Evolutionary conservation across 2,797 vertebrate species (phyloP).

Genomic region (Amphiprion clarkii): DNA sequence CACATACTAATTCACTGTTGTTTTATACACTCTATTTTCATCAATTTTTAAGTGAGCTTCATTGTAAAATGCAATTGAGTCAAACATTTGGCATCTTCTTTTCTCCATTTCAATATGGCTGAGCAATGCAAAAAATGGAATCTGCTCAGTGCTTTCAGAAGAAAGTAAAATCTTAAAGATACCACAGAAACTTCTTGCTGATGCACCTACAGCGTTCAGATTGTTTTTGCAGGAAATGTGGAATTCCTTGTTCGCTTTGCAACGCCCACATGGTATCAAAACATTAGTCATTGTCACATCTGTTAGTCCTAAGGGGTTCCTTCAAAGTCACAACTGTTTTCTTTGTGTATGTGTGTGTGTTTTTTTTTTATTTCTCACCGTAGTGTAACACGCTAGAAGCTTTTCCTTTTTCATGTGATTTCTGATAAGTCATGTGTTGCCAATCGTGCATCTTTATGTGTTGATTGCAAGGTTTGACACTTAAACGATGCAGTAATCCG

Average conservation of each 20-base stretch:
- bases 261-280: constrained; percentile 58
- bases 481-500: neutral
- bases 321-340: constrained; percentile 34
- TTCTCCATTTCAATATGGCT: no score
- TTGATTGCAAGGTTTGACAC: neutral
- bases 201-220: neutral
- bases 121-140: neutral
- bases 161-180: neutral
- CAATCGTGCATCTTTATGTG: neutral
- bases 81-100: no score
- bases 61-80: no score
- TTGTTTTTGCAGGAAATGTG: constrained; percentile 37
- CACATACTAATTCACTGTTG: no score
- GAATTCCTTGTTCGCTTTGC: constrained; percentile 51
- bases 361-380: neutral
- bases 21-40: no score
- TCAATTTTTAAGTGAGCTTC: no score
- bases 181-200: constrained; percentile 35
- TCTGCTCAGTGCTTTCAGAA: neutral
- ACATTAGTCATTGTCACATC: constrained; percentile 67
- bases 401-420: constrained; percentile 34
- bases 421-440: constrained; percentile 50
- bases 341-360: neutral
- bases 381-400: neutral
- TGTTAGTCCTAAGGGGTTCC: constrained; percentile 43